Base-by-base conservation (phyloP, 2,113 vertebrate species). In the Xiphorhynchus elegans region DNA sequence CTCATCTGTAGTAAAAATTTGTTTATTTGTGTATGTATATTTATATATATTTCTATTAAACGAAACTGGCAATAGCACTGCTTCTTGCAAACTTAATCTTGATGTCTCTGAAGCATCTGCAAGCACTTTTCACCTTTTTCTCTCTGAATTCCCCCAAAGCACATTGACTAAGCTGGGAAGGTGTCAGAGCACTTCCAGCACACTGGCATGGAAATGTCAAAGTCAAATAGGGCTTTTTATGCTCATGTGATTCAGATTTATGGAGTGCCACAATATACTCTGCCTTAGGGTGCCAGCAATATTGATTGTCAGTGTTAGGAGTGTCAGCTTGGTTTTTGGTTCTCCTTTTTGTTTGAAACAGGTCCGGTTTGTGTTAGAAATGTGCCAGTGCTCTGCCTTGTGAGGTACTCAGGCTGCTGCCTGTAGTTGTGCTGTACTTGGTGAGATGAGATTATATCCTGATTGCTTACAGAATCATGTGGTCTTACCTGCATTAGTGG, bases 381-480 rank as follows among this genome's bases (percentile, higher is more conserved):
- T 1, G 2, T 37, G 52, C 26, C 42, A 67, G 44, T 3, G 1
- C 37, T 76, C 53, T 31, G 21, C 29, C 2, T 4, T 56, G 26
- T 56, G 11, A 29, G 6, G 23, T 11, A 6, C 33, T 55, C 13
- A 1, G n/a, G 40, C 56, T 84, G 69, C 59, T 70, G 66, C 31
- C 50, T 50, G 13, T 59, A n/a, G 39, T 50, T 0, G 1, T 1
- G 2, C 56, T 60, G 1, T 56, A 2, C 37, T 62, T 58, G 52
- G 21, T 15, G 52, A 5, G 26, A 13, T 52, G 63, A 73, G 74
- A 37, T 87, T 63, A 1, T 49, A 49, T 49, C 74, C 70, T n/a
- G 14, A 59, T 75, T 37, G 69, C 75, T 11, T 59, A 64, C 3
- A 46, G 66, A 72, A 47, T 67, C 26, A 13, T 10, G 37, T 75